Conservation (phyloP, 2,113 vertebrate species). For the Suncus etruscus region DNA sequence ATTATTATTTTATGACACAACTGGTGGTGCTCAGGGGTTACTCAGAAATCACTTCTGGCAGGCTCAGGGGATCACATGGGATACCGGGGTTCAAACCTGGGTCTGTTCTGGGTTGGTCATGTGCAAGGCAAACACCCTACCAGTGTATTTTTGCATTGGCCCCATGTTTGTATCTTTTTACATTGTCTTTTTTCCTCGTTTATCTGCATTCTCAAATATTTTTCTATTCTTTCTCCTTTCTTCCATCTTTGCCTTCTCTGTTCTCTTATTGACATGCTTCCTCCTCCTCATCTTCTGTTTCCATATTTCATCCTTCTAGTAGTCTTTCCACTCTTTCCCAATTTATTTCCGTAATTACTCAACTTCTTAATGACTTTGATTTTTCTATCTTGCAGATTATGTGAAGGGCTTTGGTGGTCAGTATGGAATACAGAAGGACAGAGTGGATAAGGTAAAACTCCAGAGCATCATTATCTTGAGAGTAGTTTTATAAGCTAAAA, state of each 20-base stretch:
- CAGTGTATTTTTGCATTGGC: no score
- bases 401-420: constrained; percentile 95
- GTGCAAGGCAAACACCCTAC: no score
- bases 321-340: not conserved
- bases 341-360: not conserved
- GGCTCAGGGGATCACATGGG: no score
- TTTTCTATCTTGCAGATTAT: constrained; percentile 89
- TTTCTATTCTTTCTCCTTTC: no score
- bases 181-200: not conserved
- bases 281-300: not conserved
- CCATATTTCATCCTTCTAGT: not conserved
- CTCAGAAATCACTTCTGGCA: no score
- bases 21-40: no score
- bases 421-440: constrained; percentile 94
- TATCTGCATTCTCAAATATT: not conserved
- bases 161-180: not conserved
- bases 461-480: not conserved
- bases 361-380: constrained; percentile 30
- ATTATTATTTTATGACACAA: no score
- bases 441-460: constrained; percentile 94
- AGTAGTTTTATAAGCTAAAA: not conserved
- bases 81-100: no score
- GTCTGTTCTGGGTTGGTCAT: no score
- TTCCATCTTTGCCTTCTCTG: not conserved
- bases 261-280: not conserved